These are phyloP conservation scores for Camponotus floridanus DNA, from an alignment of 1,140 invertebrate genomes.

Conservation along the genomic window DNA sequence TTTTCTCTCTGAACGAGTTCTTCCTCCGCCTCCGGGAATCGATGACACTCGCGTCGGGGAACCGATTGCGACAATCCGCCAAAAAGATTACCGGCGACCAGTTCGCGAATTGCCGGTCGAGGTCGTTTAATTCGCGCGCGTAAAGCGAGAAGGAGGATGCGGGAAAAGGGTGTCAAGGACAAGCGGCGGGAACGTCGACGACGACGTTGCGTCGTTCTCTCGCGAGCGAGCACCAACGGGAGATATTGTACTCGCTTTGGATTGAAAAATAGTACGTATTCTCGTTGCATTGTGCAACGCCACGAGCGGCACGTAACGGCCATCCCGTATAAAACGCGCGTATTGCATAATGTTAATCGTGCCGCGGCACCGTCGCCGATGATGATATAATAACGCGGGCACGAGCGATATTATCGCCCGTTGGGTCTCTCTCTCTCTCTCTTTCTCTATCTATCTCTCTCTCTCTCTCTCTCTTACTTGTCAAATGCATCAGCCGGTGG, in stretches of 20 bases:
- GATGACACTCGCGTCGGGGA: neutral
- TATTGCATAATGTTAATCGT: conserved; percentile 68
- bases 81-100: conserved; percentile 68
- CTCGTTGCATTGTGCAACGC: conserved; percentile 64
- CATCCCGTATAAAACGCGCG: conserved; percentile 44
- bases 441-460: too few species aligned
- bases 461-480: too few species aligned
- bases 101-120: conserved; percentile 63
- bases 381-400: conserved; percentile 78
- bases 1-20: conserved; percentile 20
- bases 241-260: conserved; percentile 53
- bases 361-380: conserved; percentile 78
- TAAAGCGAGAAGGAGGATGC: conserved; percentile 35
- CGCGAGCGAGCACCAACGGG: neutral
- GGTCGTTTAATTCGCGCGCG: conserved; percentile 59
- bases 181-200: conserved; percentile 49
- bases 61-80: conserved; percentile 39
- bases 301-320: conserved; percentile 45
- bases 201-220: neutral
- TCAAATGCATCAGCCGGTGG: too few species aligned
- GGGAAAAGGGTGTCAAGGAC: conserved; percentile 82
- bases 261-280: conserved; percentile 70
- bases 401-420: conserved; percentile 48
- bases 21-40: neutral
- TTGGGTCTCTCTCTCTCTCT: conserved; percentile 37